Conservation (phyloP, 2,888 invertebrate species). For the Cosmia trapezina region DNA sequence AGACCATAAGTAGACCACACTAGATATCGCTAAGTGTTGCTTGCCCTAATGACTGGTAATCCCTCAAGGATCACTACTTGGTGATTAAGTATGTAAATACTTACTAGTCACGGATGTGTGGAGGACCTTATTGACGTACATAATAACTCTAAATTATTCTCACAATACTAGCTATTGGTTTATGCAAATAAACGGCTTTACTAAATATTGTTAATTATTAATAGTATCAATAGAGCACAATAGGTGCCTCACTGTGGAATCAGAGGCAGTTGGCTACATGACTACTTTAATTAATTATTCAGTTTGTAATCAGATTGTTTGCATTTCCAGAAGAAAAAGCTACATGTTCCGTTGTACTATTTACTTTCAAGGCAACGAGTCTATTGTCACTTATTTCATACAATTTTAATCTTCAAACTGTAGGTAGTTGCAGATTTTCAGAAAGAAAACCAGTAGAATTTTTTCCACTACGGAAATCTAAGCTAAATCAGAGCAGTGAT, state of each 20-base stretch:
- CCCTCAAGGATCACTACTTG: slow-evolving; percentile 28
- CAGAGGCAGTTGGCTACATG: background rate
- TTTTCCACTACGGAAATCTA: background rate
- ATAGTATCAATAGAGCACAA: slow-evolving; percentile 12
- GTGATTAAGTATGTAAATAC: slow-evolving; percentile 43
- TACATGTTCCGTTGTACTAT: background rate
- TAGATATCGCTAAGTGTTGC: slow-evolving; percentile 14
- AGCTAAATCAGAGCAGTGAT: background rate
- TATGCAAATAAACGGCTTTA: slow-evolving; percentile 37
- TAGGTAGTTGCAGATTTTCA: no score
- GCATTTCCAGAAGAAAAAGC: background rate
- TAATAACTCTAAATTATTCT: slow-evolving; percentile 38
- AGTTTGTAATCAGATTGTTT: background rate
- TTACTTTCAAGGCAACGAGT: background rate
- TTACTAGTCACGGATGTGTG: slow-evolving; percentile 24
- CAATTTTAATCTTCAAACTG: background rate
- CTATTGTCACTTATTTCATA: background rate
- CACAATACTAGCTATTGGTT: slow-evolving; percentile 4
- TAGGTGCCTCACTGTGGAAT: background rate
- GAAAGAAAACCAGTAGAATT: background rate
- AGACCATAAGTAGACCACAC: background rate
- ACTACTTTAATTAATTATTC: background rate
- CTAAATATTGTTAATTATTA: slow-evolving; percentile 24
- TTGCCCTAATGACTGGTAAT: slow-evolving; percentile 22
- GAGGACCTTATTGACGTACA: slow-evolving; percentile 15